Evolutionary conservation across 2,797 vertebrate genomes (phyloP).

Genomic region (Aulostomus chinensis): DNA sequence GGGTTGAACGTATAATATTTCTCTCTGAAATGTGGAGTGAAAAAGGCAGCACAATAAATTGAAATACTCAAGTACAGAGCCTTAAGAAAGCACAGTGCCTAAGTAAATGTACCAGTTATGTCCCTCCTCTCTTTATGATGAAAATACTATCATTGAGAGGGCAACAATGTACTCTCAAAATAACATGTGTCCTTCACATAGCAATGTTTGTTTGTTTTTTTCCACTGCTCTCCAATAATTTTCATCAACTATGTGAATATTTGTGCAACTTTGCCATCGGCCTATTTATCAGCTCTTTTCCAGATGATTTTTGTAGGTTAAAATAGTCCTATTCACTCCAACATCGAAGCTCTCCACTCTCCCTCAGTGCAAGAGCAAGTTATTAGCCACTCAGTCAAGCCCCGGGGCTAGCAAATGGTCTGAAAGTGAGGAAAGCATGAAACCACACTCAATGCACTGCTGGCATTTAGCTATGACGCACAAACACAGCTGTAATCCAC

Average conservation of each 20-base stretch:
- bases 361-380: constrained; percentile 26
- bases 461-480: constrained; percentile 77
- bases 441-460: constrained; percentile 55
- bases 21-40: too few species aligned
- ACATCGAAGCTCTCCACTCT: constrained; percentile 8
- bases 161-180: too few species aligned
- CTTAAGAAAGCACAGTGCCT: too few species aligned
- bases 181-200: not conserved
- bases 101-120: too few species aligned
- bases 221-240: too few species aligned
- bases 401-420: constrained; percentile 26
- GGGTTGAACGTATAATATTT: too few species aligned
- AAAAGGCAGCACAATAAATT: too few species aligned
- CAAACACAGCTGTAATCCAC: constrained; percentile 64
- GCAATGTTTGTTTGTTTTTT: not conserved
- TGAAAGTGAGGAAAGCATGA: constrained; percentile 32
- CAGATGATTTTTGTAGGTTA: not conserved
- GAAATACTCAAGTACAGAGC: too few species aligned
- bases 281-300: not conserved
- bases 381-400: constrained; percentile 46
- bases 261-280: not conserved
- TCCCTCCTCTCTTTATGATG: too few species aligned
- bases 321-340: constrained; percentile 17
- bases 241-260: too few species aligned
- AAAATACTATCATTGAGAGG: too few species aligned